Conservation (phyloP, 2,888 invertebrate species). For the Epistrophe grossulariae region DNA sequence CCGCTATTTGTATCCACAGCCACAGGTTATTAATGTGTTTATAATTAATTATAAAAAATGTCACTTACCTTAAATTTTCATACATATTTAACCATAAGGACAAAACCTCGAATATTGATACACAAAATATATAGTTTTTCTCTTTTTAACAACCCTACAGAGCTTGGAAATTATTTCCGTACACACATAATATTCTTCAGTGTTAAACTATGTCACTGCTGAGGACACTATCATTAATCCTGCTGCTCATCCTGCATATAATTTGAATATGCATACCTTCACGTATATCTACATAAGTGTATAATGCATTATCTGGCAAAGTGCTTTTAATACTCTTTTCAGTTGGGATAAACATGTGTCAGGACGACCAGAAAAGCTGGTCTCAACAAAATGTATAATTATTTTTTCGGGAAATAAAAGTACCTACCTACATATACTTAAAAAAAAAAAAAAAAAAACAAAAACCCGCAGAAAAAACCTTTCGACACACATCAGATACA, state of each 20-base stretch:
- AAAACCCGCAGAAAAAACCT: background rate
- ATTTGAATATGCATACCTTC: background rate
- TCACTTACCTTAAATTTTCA: too few relatives aligned
- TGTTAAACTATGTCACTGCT: conserved; percentile 9
- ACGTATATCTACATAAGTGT: background rate
- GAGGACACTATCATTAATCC: conserved; percentile 28
- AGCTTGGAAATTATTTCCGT: background rate
- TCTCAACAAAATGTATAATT: conserved; percentile 24
- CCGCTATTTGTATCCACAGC: too few relatives aligned
- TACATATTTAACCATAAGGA: too few relatives aligned
- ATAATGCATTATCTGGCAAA: conserved; percentile 3
- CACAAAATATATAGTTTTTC: too few relatives aligned
- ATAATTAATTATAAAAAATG: too few relatives aligned
- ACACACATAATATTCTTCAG: background rate
- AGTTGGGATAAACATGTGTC: conserved; percentile 23
- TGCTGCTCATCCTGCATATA: background rate
- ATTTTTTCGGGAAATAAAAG: conserved; percentile 3
- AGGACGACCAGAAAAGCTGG: background rate
- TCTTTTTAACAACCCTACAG: background rate
- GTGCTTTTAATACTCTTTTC: conserved; percentile 17
- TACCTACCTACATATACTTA: background rate
- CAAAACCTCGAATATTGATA: too few relatives aligned
- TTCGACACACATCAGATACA: background rate
- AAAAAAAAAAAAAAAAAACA: background rate
- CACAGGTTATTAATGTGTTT: too few relatives aligned